These are phyloP conservation scores for Cynodonichthys magdalenae DNA, from an alignment of 2,797 vertebrate species.

Conservation along the genomic window DNA sequence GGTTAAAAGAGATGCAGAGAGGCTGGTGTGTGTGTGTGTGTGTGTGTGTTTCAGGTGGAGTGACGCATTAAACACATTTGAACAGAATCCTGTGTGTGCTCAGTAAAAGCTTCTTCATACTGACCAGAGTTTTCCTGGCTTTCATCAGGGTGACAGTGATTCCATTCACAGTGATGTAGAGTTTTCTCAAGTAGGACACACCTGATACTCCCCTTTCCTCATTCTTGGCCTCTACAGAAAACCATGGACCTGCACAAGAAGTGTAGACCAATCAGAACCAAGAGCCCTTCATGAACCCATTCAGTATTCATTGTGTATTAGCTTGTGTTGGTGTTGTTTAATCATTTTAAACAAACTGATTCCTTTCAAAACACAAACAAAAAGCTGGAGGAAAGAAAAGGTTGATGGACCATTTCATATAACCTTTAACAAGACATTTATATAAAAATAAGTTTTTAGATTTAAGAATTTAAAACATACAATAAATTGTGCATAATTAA, in stretches of 20 bases:
- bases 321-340: background rate
- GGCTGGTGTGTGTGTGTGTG: too few species aligned
- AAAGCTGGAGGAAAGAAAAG: too few species aligned
- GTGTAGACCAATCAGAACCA: background rate
- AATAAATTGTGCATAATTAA: too few species aligned
- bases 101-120: conserved; percentile 29
- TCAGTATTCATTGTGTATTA: background rate
- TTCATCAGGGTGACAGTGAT: conserved; percentile 83
- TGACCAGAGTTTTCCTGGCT: conserved; percentile 75
- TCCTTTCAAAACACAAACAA: too few species aligned
- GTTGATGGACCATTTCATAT: too few species aligned
- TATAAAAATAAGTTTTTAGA: too few species aligned
- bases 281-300: too few species aligned
- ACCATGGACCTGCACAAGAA: conserved; percentile 79
- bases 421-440: too few species aligned
- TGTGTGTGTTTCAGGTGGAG: too few species aligned
- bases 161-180: conserved; percentile 77
- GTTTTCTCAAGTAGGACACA: conserved; percentile 79
- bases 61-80: too few species aligned
- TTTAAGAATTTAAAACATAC: too few species aligned
- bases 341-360: background rate
- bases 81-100: background rate
- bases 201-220: conserved; percentile 76
- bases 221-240: conserved; percentile 83
- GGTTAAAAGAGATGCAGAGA: too few species aligned